A percentile compares a stretch with the other conserved stretches of the same genome.
These are phyloP conservation scores for Drosophila ercepeae DNA, from an alignment of 1,140 invertebrate species.

Conservation along the genomic window DNA sequence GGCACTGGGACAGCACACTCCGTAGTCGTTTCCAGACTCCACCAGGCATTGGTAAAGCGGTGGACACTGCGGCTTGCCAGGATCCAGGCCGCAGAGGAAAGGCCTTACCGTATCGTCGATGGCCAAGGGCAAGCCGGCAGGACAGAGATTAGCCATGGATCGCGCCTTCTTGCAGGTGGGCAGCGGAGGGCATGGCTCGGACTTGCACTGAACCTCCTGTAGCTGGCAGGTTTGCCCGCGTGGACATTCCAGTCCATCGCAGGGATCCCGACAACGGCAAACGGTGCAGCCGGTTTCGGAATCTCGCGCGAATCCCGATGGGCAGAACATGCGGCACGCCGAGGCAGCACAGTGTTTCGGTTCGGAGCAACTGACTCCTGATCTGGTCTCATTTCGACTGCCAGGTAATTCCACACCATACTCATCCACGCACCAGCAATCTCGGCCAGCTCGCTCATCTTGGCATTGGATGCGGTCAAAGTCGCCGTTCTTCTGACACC, in stretches of 20 bases:
- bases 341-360: slow-evolving; percentile 89
- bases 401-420: slow-evolving; percentile 91
- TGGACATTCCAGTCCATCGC: slow-evolving; percentile 90
- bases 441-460: slow-evolving; percentile 86
- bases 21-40: slow-evolving; percentile 91
- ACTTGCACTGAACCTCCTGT: slow-evolving; percentile 90
- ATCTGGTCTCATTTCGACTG: slow-evolving; percentile 87
- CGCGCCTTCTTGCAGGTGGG: slow-evolving; percentile 92
- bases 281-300: slow-evolving; percentile 88
- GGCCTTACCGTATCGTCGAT: slow-evolving; percentile 90
- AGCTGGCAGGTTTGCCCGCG: slow-evolving; percentile 90
- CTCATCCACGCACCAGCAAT: slow-evolving; percentile 92
- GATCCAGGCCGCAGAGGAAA: slow-evolving; percentile 91
- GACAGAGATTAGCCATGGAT: slow-evolving; percentile 90
- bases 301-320: slow-evolving; percentile 89
- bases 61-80: slow-evolving; percentile 92
- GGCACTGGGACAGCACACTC: slow-evolving; percentile 93
- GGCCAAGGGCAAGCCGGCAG: slow-evolving; percentile 90
- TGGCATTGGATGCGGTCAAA: slow-evolving; percentile 92
- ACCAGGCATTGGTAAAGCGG: slow-evolving; percentile 91
- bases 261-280: slow-evolving; percentile 92
- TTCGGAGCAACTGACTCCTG: slow-evolving; percentile 89
- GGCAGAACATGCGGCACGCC: slow-evolving; percentile 94
- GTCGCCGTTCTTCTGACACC: slow-evolving; percentile 88
- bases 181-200: slow-evolving; percentile 91